A percentile compares a stretch with the other conserved stretches of the same genome.
Evolutionary conservation across 1,140 invertebrate genomes (phyloP).

Genomic region (Dysdera silvatica): DNA sequence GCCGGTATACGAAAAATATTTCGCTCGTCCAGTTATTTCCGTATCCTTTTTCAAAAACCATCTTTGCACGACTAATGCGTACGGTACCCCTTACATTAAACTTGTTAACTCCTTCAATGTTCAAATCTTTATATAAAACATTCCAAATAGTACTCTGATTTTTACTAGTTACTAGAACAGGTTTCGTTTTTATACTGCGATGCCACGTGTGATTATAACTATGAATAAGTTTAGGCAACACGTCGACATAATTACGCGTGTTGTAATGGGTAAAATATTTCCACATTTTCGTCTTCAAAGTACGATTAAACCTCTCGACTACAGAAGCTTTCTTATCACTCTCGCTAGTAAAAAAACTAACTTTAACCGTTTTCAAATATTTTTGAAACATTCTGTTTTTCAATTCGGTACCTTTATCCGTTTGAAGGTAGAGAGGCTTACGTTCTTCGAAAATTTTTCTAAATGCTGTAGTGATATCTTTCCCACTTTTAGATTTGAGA

Average conservation of each 20-base stretch:
- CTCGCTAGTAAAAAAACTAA: constrained; percentile 46
- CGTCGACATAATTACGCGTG: constrained; percentile 42
- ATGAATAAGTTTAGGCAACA: constrained; percentile 39
- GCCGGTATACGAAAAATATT: constrained; percentile 12
- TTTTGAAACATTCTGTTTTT: constrained; percentile 33
- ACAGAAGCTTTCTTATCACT: constrained; percentile 45
- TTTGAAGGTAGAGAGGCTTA: constrained; percentile 11
- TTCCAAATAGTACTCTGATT: constrained; percentile 30
- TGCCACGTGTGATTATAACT: constrained; percentile 45
- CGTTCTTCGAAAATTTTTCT: constrained; percentile 17
- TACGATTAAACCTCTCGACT: constrained; percentile 47
- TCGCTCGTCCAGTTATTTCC: constrained; percentile 23
- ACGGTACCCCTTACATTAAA: constrained; percentile 38
- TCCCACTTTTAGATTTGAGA: constrained; percentile 29
- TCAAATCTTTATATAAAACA: constrained; percentile 22
- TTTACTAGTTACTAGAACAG: constrained; percentile 39
- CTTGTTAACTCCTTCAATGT: too few relatives aligned
- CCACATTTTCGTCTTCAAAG: constrained; percentile 46
- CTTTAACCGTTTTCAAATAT: constrained; percentile 38
- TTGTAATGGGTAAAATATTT: constrained; percentile 43
- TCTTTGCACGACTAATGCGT: constrained; percentile 13
- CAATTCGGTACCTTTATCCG: constrained; percentile 28
- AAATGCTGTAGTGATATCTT: constrained; percentile 8
- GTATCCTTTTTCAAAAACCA: constrained; percentile 20
- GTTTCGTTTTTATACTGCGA: constrained; percentile 42